Conservation (phyloP, 2,888 invertebrate genomes). For the Scaptodrosophila latifasciaeformis region DNA sequence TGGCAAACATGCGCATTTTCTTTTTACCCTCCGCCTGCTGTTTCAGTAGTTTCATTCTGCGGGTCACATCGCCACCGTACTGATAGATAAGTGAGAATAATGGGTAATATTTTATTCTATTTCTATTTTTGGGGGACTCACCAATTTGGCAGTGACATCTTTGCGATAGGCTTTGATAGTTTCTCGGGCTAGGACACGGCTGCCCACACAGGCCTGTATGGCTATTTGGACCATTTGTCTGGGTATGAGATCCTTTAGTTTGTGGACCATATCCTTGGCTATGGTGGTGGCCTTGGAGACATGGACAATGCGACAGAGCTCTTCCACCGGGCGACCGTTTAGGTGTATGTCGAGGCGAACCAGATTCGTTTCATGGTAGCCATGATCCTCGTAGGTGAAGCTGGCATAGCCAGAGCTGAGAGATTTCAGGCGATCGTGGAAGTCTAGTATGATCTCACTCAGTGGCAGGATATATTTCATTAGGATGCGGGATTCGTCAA, state of each 20-base stretch:
- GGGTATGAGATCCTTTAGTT: slow-evolving; percentile 89
- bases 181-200: slow-evolving; percentile 89
- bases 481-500: slow-evolving; percentile 89
- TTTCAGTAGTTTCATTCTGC: slow-evolving; percentile 90
- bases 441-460: slow-evolving; percentile 95
- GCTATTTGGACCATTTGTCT: slow-evolving; percentile 91
- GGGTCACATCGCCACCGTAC: slow-evolving; percentile 94
- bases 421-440: slow-evolving; percentile 93
- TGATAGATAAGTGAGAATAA: slow-evolving; percentile 64
- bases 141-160: slow-evolving; percentile 95
- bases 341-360: slow-evolving; percentile 84
- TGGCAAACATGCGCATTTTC: slow-evolving; percentile 92
- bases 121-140: slow-evolving; percentile 75
- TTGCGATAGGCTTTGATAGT: slow-evolving; percentile 91
- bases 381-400: slow-evolving; percentile 93
- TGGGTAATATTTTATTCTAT: background rate
- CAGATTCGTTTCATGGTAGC: slow-evolving; percentile 85
- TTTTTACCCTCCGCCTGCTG: slow-evolving; percentile 96
- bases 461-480: slow-evolving; percentile 90
- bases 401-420: slow-evolving; percentile 95
- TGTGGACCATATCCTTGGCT: slow-evolving; percentile 83
- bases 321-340: slow-evolving; percentile 88
- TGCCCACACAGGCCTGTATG: slow-evolving; percentile 88
- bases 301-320: slow-evolving; percentile 89
- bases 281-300: slow-evolving; percentile 79